Evolutionary conservation across 1,140 invertebrate species (phyloP), one percentile per base, ranked within the genome.

Genomic region (Heliconius congener): DNA sequence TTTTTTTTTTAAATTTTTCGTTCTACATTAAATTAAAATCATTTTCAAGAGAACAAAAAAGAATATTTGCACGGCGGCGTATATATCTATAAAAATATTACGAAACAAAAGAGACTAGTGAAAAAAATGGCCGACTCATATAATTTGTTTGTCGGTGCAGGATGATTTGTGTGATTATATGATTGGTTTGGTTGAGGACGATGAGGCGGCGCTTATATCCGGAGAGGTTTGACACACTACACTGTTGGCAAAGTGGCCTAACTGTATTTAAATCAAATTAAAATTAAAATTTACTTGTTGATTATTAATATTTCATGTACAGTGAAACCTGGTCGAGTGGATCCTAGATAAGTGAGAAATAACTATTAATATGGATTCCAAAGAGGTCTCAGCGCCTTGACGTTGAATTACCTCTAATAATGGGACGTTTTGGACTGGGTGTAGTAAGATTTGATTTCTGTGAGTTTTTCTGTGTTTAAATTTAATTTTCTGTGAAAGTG

Each of bases 141-240:
- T 86, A 75, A 57, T 76, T 87, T 91, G 90, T 93, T 91, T 93
- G 87, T 94, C 85, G 90, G 77, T 83, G 85, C 94, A 95, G 93
- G 94, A 94, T 92, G 92, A 94, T 88, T 93, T 95, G 91, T 94
- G 92, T 95, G 94, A 95, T 93, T 94, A 93, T 94, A 93, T 95
- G 90, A 92, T 94, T 94, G 93, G 93, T 92, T 93, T 95, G 93
- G 89, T 90, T 93, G 93, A 94, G 91, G 94, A 94, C 92, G 94
- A 95, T 94, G 94, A 95, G 78, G 93, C 92, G 86, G 93, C 93
- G 87, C 93, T 95, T 60, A 92, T 95, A 85, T 88, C 85, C 79
- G 90, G 86, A 88, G 92, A 95, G 93, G 93, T 95, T 95, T 92
- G 94, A 66, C 60, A 66, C n/a, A 57, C 27, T 1, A 39, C 13